phyloP scores from a whole-genome alignment of 2,888 invertebrate species.

The Cryptocephalus primarius region DNA sequence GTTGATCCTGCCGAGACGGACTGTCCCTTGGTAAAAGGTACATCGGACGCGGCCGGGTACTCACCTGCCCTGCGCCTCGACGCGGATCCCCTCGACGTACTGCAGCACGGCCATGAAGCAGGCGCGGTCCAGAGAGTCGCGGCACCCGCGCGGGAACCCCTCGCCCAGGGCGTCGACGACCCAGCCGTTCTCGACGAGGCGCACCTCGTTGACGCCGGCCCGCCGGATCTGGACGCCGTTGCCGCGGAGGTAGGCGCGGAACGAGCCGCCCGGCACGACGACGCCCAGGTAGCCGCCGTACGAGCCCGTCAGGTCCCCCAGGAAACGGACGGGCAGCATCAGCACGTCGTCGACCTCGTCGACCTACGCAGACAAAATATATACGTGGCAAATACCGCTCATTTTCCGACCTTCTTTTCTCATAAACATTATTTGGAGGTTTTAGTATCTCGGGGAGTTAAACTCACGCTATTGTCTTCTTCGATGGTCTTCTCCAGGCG shows the following conservation, averaged over 20 bases:
- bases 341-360: slow-evolving; percentile 2
- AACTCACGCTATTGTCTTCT: slow-evolving; percentile 35
- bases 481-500: slow-evolving; percentile 35
- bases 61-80: slow-evolving; percentile 35
- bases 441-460: too few species aligned
- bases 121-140: slow-evolving; percentile 53
- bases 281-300: slow-evolving; percentile 86
- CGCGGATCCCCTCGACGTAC: slow-evolving; percentile 67
- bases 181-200: slow-evolving; percentile 55
- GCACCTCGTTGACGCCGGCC: slow-evolving; percentile 30
- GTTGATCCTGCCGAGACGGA: slow-evolving; percentile 30
- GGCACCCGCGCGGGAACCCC: slow-evolving; percentile 30
- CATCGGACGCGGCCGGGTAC: too few species aligned
- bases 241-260: slow-evolving; percentile 67
- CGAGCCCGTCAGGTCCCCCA: slow-evolving; percentile 79
- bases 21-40: too few species aligned
- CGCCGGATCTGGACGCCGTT: slow-evolving; percentile 39
- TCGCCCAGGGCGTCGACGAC: slow-evolving; percentile 49
- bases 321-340: slow-evolving; percentile 60
- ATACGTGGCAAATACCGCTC: too few species aligned
- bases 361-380: too few species aligned
- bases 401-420: too few species aligned
- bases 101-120: slow-evolving; percentile 89
- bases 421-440: too few species aligned
- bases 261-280: slow-evolving; percentile 47